A percentile compares a stretch with the other conserved stretches of the same genome.
Conservation (phyloP, 2,113 vertebrate genomes). For the Perccottus glenii region DNA sequence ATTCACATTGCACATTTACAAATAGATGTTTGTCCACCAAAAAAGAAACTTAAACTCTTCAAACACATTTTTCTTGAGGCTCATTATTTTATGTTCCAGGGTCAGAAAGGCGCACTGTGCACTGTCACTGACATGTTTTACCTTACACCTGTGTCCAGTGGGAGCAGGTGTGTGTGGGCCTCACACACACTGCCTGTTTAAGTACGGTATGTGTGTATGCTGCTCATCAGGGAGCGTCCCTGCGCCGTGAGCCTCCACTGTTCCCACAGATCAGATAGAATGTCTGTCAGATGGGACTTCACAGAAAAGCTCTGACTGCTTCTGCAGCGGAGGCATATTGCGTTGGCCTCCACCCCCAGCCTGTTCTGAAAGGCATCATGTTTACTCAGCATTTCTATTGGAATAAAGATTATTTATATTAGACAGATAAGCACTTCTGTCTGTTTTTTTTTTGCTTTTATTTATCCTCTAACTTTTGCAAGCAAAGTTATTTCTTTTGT, state of each 20-base stretch:
- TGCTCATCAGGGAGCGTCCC: slow-evolving; percentile 5
- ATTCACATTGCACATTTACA: slow-evolving; percentile 1
- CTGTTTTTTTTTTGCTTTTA: slow-evolving; percentile 12
- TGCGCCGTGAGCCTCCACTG: slow-evolving; percentile 32
- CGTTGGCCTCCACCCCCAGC: slow-evolving; percentile 25
- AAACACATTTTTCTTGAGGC: neutral
- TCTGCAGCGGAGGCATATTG: slow-evolving; percentile 60
- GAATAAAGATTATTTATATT: slow-evolving; percentile 68
- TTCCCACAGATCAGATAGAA: slow-evolving; percentile 58
- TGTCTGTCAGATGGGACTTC: slow-evolving; percentile 55
- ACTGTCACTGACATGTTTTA: too few species aligned
- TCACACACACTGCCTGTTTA: neutral
- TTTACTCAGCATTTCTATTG: slow-evolving; percentile 72
- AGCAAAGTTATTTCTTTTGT: slow-evolving; percentile 43
- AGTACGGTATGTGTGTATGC: slow-evolving; percentile 9
- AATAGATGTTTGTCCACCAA: neutral
- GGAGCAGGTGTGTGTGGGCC: too few species aligned
- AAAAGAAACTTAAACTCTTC: neutral
- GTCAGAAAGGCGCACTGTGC: too few species aligned
- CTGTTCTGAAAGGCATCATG: slow-evolving; percentile 59
- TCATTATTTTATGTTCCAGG: too few species aligned
- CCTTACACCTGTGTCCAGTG: too few species aligned
- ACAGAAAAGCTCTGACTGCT: slow-evolving; percentile 40
- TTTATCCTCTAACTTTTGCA: slow-evolving; percentile 28
- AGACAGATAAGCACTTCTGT: slow-evolving; percentile 63